These are phyloP conservation scores for Zeuzera pyrina DNA, from an alignment of 2,888 invertebrate species.

Conservation along the genomic window DNA sequence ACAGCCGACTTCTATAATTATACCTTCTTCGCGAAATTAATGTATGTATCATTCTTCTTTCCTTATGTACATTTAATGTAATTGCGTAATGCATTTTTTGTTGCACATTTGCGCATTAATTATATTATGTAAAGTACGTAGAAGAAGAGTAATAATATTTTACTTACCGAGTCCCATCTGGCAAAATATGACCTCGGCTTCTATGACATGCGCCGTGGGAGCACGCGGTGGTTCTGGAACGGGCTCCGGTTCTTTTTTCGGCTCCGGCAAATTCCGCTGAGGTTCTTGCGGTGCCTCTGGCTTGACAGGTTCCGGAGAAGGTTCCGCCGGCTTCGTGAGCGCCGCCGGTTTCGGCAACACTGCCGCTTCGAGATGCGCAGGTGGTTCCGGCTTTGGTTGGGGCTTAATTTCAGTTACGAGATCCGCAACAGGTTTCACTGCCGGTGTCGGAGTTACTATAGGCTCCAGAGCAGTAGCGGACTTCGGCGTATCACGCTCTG, in stretches of 20 bases:
- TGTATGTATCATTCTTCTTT: too few species aligned
- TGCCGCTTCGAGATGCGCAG: constrained; percentile 8
- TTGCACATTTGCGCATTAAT: too few species aligned
- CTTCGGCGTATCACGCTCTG: too few species aligned
- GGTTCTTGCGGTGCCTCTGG: constrained; percentile 10
- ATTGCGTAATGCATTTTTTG: too few species aligned
- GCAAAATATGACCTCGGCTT: constrained; percentile 80
- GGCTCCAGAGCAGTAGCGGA: constrained; percentile 23
- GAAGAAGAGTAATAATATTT: background rate
- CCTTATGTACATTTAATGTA: too few species aligned
- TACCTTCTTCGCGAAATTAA: too few species aligned
- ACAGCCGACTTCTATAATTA: too few species aligned
- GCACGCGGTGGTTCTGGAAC: constrained; percentile 34
- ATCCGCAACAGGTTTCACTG: constrained; percentile 16
- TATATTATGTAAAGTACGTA: too few species aligned
- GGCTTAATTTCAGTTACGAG: constrained; percentile 3
- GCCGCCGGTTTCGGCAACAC: constrained; percentile 17
- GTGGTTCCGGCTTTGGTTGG: constrained; percentile 21
- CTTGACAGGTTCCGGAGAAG: constrained; percentile 16
- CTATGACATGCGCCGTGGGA: constrained; percentile 66
- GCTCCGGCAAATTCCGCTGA: constrained; percentile 11
- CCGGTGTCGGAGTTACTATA: constrained; percentile 14
- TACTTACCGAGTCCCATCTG: constrained; percentile 81
- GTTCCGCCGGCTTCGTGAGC: constrained; percentile 17
- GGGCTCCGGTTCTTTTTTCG: constrained; percentile 12